Base-by-base conservation (phyloP, 1,140 invertebrate species). In the Drosophila teissieri region DNA sequence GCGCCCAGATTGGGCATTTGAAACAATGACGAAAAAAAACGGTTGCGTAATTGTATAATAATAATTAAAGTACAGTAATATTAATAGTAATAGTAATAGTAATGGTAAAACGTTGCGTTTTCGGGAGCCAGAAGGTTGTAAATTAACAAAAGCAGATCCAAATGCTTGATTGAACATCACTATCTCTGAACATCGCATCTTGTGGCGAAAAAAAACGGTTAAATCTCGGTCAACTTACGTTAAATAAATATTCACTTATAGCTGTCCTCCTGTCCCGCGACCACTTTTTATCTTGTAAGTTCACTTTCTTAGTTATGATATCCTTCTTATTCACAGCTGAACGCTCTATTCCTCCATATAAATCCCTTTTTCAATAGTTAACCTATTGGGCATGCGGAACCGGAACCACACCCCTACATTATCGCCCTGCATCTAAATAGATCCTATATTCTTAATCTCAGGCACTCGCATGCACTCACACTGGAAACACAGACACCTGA, bases 21-120 rank as follows among this genome's bases (percentile, higher is more conserved):
- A 61, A 36, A 44, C 4, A 37, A 48, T 22, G 34, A n/a, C 40
- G 11, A 67, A 52, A 68, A 52, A 64, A 46, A 45, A 34, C 22
- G 8, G 0, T 45, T 19, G n/a, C 19, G 22, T 62, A 45, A 65
- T 37, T 62, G 34, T 48, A 51, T n/a, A 31, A 34, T 31, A 15
- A 34, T 19, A 4, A 39, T 61, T 62, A 62, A 61, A 19, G n/a
- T 64, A 61, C 22, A 62, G 24, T 63, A 63, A 57, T 63, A 69
- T 48, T 67, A 44, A 52, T 54, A 48, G 24, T 63, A 63, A 57
- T 63, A 69, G 62, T 67, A 44, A 52, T 54, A 48, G 37, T 62
- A 31, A 49, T 74, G 31, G 39, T 74, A 56, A 62, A 74, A 73
- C 67, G 65, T 73, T 73, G 58, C 58, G 58, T 64, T 63, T 52